A percentile compares a stretch with the other conserved stretches of the same genome.
Evolutionary conservation across 2,797 vertebrate species (phyloP).

Genomic region (Eulemur albifrons): DNA sequence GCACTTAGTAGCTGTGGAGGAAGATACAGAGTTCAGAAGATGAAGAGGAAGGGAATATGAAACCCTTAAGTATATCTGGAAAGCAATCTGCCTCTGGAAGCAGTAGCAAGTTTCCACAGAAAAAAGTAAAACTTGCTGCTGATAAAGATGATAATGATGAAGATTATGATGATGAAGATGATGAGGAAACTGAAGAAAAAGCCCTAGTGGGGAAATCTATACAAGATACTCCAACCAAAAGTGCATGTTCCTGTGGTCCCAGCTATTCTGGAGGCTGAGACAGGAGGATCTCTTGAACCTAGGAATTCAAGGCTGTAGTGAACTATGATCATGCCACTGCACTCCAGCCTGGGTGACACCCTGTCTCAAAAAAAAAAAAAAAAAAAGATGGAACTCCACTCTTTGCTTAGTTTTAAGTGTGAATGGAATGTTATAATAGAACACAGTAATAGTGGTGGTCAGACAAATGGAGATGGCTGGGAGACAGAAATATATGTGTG

Average conservation of each 20-base stretch:
- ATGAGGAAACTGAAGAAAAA: not conserved
- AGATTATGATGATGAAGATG: not conserved
- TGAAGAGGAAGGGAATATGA: not conserved
- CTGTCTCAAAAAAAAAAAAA: too few species aligned
- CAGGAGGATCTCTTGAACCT: too few species aligned
- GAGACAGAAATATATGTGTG: conserved; percentile 84
- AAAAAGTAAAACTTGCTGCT: not conserved
- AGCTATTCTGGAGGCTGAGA: too few species aligned
- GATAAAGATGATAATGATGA: not conserved
- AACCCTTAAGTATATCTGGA: not conserved
- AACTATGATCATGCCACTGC: too few species aligned
- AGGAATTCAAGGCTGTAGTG: too few species aligned
- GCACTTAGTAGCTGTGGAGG: not conserved
- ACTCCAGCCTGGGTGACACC: too few species aligned
- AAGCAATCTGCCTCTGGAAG: not conserved
- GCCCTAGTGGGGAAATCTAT: not conserved
- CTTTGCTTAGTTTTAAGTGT: conserved; percentile 84
- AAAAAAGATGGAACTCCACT: conserved; percentile 81
- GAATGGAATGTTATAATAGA: conserved; percentile 88
- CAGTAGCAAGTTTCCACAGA: not conserved
- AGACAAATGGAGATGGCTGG: conserved; percentile 81
- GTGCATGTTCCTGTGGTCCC: too few species aligned
- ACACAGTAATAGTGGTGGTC: conserved; percentile 83
- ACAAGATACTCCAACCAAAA: not conserved
- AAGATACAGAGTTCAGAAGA: not conserved